Conservation (phyloP, 2,888 invertebrate species). For the Synanthedon andrenaeformis region DNA sequence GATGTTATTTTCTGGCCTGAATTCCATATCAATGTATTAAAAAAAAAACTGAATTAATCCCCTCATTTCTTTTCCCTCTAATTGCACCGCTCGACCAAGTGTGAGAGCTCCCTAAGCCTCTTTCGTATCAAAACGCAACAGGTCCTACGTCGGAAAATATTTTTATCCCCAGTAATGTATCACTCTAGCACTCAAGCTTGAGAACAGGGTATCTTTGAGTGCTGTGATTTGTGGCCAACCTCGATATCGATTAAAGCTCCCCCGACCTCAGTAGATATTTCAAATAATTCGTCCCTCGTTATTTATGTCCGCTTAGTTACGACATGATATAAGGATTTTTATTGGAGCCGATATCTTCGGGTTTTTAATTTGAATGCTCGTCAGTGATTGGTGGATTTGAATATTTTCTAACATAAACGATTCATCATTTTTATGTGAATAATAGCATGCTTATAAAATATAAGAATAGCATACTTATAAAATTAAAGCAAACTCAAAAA, state of each 20-base stretch:
- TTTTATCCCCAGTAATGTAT: slow-evolving; percentile 60
- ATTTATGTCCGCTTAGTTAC: slow-evolving; percentile 39
- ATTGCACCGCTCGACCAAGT: neutral
- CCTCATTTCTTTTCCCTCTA: neutral
- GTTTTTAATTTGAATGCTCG: slow-evolving; percentile 8
- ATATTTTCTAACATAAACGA: neutral
- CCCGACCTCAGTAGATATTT: slow-evolving; percentile 25
- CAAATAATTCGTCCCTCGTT: slow-evolving; percentile 24
- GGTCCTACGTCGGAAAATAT: slow-evolving; percentile 55
- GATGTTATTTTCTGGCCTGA: too few relatives aligned
- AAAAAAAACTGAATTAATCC: too few relatives aligned
- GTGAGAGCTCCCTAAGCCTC: slow-evolving; percentile 17
- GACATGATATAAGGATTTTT: slow-evolving; percentile 42
- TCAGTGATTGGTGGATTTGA: slow-evolving; percentile 1
- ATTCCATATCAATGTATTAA: too few relatives aligned
- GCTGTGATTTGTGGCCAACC: slow-evolving; percentile 14
- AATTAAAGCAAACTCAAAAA: too few relatives aligned
- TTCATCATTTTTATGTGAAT: too few relatives aligned
- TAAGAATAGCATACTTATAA: too few relatives aligned
- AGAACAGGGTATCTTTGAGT: slow-evolving; percentile 13
- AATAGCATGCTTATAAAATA: too few relatives aligned
- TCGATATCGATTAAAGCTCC: slow-evolving; percentile 30
- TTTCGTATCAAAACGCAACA: slow-evolving; percentile 48
- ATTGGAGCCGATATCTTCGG: slow-evolving; percentile 6
- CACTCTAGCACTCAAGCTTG: slow-evolving; percentile 30